Evolutionary conservation across 2,888 invertebrate genomes (phyloP).

Genomic region (Drosophila anceps): DNA sequence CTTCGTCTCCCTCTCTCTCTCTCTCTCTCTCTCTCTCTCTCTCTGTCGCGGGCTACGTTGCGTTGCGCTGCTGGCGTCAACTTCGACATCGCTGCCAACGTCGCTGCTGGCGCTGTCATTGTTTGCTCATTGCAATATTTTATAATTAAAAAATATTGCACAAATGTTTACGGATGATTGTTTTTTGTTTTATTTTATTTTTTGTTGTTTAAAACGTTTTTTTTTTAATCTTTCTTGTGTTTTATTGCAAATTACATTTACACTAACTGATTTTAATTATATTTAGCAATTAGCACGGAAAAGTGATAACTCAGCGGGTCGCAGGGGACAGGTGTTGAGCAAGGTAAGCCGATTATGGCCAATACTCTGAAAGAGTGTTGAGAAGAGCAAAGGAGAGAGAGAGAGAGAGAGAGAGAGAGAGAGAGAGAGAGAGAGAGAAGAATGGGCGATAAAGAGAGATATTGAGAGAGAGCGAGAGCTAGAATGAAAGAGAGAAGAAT

Average conservation of each 20-base stretch:
- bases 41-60: background rate
- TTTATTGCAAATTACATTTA: conserved; percentile 10
- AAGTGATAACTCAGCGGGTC: conserved; percentile 1
- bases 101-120: background rate
- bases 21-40: background rate
- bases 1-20: background rate
- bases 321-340: background rate
- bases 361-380: conserved; percentile 2
- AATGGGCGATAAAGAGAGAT: background rate
- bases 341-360: background rate
- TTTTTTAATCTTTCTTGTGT: conserved; percentile 2
- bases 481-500: background rate
- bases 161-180: conserved; percentile 21
- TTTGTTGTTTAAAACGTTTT: background rate
- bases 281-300: conserved; percentile 20
- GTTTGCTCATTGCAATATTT: conserved; percentile 20
- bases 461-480: background rate
- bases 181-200: conserved; percentile 3
- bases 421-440: background rate
- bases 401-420: background rate
- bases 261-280: conserved; percentile 24
- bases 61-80: background rate
- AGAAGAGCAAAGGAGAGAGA: background rate
- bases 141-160: conserved; percentile 28
- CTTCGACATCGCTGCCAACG: background rate